Percentiles rank a stretch among this genome's conserved stretches.
Evolutionary conservation across 2,113 vertebrate species (phyloP).

Genomic region (Scartelaos histophorus): DNA sequence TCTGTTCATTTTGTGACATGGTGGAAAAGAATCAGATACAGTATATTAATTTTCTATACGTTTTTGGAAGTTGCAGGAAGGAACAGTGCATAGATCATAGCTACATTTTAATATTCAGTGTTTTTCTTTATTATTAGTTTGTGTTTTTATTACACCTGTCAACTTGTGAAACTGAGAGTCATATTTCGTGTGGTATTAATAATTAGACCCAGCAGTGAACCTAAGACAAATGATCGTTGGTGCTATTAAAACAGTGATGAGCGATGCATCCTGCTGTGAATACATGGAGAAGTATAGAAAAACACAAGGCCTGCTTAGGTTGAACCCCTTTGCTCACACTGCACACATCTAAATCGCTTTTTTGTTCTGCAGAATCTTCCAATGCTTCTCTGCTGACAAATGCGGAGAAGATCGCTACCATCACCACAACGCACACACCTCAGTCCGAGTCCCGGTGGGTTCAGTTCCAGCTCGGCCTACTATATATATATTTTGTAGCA

Average conservation of each 20-base stretch:
- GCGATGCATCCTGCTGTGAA: background rate
- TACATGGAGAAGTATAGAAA: background rate
- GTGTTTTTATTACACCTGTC: background rate
- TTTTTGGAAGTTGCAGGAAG: too few relatives aligned
- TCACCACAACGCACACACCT: conserved; percentile 94
- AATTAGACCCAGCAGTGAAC: conserved; percentile 18
- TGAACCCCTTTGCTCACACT: background rate
- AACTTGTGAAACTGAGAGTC: conserved; percentile 5
- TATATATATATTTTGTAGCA: background rate
- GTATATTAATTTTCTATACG: background rate
- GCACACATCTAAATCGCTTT: background rate
- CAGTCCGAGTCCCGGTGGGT: conserved; percentile 86
- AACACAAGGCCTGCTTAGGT: background rate
- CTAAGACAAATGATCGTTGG: conserved; percentile 27
- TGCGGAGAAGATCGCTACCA: conserved; percentile 96
- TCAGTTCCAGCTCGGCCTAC: background rate
- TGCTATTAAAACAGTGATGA: conserved; percentile 21
- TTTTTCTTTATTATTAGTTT: too few relatives aligned
- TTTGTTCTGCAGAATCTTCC: conserved; percentile 83
- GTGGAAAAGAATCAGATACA: background rate
- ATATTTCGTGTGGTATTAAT: conserved; percentile 19
- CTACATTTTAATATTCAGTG: too few relatives aligned
- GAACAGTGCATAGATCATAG: too few relatives aligned
- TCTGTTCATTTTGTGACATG: background rate
- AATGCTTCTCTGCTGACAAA: conserved; percentile 95